Percentiles rank a stretch among this genome's conserved stretches.
phyloP scores from a whole-genome alignment of 2,113 vertebrate species.

The Rhadina sibilatrix region DNA sequence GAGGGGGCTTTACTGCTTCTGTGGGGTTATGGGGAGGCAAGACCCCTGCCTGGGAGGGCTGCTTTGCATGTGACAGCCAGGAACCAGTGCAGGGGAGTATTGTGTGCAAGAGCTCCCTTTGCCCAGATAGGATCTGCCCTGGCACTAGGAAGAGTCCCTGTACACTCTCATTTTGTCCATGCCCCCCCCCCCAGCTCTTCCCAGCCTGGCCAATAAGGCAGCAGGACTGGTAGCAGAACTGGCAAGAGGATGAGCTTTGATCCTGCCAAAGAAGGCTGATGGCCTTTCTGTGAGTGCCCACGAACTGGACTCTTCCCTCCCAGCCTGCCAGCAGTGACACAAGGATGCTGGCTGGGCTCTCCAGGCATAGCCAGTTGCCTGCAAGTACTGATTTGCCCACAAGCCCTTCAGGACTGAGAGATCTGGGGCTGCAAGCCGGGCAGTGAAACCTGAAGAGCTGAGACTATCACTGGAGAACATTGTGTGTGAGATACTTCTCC shows the following conservation, averaged over 20 bases:
- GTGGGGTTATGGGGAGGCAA: not conserved
- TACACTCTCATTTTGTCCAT: not conserved
- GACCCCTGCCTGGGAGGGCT: not conserved
- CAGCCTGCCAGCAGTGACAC: not conserved
- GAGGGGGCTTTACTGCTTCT: not conserved
- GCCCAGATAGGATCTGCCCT: not conserved
- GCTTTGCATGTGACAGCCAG: not conserved
- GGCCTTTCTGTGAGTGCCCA: not conserved
- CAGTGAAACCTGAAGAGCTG: not conserved
- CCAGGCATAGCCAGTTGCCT: not conserved
- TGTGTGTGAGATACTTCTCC: fast-evolving
- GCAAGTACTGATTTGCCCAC: fast-evolving
- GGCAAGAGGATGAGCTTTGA: not conserved
- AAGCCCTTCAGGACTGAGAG: not conserved
- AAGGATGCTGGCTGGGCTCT: not conserved
- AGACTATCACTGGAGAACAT: fast-evolving
- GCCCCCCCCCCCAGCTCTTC: not conserved
- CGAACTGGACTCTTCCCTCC: not conserved
- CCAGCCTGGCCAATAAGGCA: not conserved
- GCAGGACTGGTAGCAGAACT: not conserved
- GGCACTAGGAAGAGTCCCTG: not conserved
- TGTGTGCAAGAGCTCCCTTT: fast-evolving
- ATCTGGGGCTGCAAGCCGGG: not conserved
- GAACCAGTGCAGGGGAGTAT: not conserved
- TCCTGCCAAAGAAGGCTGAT: not conserved